Evolutionary conservation across 1,140 invertebrate species (phyloP).

Genomic region (Whitmania pigra): DNA sequence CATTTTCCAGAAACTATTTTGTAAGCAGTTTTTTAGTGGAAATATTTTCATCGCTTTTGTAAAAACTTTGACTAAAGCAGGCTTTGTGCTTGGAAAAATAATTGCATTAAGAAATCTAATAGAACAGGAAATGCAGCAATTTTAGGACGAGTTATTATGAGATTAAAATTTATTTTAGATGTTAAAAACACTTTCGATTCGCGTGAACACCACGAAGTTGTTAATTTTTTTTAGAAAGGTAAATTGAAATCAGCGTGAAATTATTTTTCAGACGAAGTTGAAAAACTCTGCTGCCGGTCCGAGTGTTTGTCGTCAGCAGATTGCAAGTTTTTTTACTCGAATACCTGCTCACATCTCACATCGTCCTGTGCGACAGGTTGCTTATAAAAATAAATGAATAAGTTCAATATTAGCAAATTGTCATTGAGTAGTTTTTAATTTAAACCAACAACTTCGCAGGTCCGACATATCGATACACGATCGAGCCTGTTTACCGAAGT

Average conservation of each 20-base stretch:
- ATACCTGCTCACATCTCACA: neutral
- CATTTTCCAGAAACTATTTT: no score
- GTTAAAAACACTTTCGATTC: no score
- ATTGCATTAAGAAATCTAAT: no score
- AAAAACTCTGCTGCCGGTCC: constrained; percentile 32
- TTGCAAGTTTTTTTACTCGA: constrained; percentile 4
- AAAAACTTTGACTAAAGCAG: no score
- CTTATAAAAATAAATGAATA: neutral
- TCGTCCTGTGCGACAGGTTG: neutral
- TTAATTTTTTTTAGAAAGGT: no score
- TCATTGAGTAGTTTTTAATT: neutral
- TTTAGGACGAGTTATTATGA: no score
- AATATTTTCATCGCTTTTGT: no score
- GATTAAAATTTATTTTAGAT: no score
- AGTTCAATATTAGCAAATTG: neutral
- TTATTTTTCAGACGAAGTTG: constrained; percentile 26
- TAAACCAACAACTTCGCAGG: constrained; percentile 26
- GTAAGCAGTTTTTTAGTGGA: no score
- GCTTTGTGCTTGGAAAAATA: no score
- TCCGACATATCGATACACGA: constrained; percentile 26
- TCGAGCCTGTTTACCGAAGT: constrained; percentile 26
- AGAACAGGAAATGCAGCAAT: no score
- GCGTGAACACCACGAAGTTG: no score
- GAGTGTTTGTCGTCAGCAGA: neutral
- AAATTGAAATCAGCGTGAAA: constrained; percentile 16